Evolutionary conservation across 2,113 vertebrate genomes (phyloP), one percentile per base, ranked within the genome.

Genomic region (Ageneiosus marmoratus): DNA sequence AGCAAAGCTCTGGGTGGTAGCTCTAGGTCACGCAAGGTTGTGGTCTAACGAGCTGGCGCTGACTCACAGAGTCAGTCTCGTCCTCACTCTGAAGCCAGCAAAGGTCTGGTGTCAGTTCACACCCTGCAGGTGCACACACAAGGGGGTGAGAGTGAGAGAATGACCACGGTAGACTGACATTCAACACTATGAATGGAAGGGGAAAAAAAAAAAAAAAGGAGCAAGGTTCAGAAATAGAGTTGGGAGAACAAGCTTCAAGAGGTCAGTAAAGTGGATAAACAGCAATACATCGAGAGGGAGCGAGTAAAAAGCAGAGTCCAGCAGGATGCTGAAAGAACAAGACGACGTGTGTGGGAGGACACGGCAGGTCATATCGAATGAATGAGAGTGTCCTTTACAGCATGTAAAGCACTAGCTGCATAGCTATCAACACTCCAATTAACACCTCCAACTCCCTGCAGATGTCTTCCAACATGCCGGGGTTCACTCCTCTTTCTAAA

Each of bases 21-120:
- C 85, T 81, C 15, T 16, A 83, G 87, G 87, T 87, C 81, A 79
- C 44, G 9, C 60, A 85, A 88, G 85, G 87, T 88, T 60, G 77
- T 29, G 76, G 12, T 78, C 53, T 87, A 88, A 87, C 75, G 67
- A 88, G 83, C 65, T 85, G 87, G 81, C 85, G 84, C 48, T 60
- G 70, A 70, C 84, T 78, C 83, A 81, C 24, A 29, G 76, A 63
- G 80, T 50, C 83, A 5, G 83, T 55, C 56, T 27, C 77, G 69
- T 85, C 78, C 58, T 53, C 37, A 34, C 83, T 58, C 81, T 77
- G 60, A 48, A 32, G 70, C 78, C 78, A 84, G 83, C 67, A 83
- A 84, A 83, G 77, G 77, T 27, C 77, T 72, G 27, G 80, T 78
- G 77, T 83, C 65, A 83, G 84, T 80, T 81, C 55, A 80, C 78